Base-by-base conservation (phyloP, 1,140 invertebrate species). In the Arion vulgaris region DNA sequence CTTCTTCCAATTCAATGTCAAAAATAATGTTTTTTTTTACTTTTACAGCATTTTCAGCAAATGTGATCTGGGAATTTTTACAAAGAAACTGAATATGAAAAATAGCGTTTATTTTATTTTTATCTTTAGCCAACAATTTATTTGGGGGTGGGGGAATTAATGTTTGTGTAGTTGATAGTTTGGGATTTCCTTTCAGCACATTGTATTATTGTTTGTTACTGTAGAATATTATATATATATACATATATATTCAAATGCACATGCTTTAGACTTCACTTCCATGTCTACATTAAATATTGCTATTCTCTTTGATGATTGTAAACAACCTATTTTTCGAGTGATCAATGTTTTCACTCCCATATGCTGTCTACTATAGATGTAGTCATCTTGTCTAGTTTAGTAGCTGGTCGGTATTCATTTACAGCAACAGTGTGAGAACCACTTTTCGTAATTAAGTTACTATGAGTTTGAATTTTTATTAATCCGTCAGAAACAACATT, bases 241-340 rank as follows among this genome's bases (percentile, higher is more conserved):
- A n/a, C n/a, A n/a, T 17, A 66, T 28, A 66, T 11, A 32, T 66
- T 66, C 11, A 66, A 34, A 28, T 2, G 62, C 62, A 66, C 62
- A n/a, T 7, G 28, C 28, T 66, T 32, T 66, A 66, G 62, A 66
- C 32, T 32, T 32, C 62, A 66, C 62, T 66, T 66, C 2, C 28
- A 66, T 32, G 62, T 66, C 62, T 7, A 66, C 32, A 66, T 66
- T 66, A 66, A 32, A 66, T 66, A 32, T 66, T 5, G 32, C 4
- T 28, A 66, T 34, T 32, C 28, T 28, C 28, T 11, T 7, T 23
- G 17, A 32, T 66, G 28, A 66, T 28, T 66, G 62, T 66, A 28
- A 66, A 28, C 62, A 66, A 66, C 62, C 62, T 66, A 66, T 66
- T 66, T 66, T 66, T 28, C 28, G 62, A n/a, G 62, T 32, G 28